Evolutionary conservation across 1,140 invertebrate species (phyloP), one percentile per base, ranked within the genome.

Genomic region (Lasioglossum albipes): DNA sequence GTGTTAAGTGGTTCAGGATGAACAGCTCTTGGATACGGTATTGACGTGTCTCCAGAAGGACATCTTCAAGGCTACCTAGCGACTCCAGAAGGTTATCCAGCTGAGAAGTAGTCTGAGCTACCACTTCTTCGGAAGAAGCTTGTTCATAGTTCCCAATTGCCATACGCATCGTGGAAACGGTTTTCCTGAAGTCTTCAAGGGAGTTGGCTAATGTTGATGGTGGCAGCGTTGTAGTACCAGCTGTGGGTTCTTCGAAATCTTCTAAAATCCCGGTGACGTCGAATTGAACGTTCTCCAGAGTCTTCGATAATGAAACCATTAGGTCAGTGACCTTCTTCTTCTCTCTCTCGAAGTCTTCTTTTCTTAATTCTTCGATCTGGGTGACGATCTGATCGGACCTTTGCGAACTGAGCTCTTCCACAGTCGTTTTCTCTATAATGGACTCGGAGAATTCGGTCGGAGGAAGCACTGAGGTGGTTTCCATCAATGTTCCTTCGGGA

Each of bases 181-280:
- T 86, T 54, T 75, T 85, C 45, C 82, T 64, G 3, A 91, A 67
- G 66, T 87, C 82, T 73, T 91, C 89, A 5, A 90, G 45, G 5
- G 85, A 76, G 74, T 84, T 86, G 0, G 85, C 88, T 22, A 91
- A 72, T 54, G 71, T 54, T 0, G 90, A 90, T 9, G 81, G 79
- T 7, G 81, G 81, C n/a, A 86, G 31, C 5, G 62, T 77, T 20
- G 79, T 62, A 18, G 59, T 84, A 16, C 76, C 81, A 20, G 85
- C 69, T 9, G 82, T 81, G 9, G 82, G 82, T 68, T 90, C 83
- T 22, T 91, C 90, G 27, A 89, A 91, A 64, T 91, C 88, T 45
- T 91, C 89, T 6, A 91, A 41, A 49, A 90, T 90, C 7, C 52
- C 71, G 5, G 86, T 87, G 27, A 90, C 81, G 7, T 91, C 84